Evolutionary conservation across 2,888 invertebrate species (phyloP), one percentile per base, ranked within the genome.

Genomic region (Sphaeridia pumilis): DNA sequence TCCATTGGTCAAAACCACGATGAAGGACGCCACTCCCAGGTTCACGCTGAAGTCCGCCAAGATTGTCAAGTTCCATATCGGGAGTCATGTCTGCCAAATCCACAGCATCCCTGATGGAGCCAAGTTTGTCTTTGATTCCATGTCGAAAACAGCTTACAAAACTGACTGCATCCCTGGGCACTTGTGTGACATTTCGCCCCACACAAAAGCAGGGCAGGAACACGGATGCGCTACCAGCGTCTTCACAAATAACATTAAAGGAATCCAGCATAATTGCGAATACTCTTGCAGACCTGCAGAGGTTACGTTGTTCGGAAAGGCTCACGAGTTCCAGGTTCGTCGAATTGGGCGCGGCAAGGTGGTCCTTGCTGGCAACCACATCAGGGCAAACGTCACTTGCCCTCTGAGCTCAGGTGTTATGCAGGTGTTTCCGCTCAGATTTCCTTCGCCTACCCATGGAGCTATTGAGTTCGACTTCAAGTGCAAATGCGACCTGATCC

Each of bases 171-270:
- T 54, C 21, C 46, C 60, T 3, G 54, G 55, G 27, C 52, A 59
- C 36, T 52, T 61, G 2, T 64, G 64, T 47, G 36, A 54, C 17
- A 47, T 59, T 21, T 54, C 58, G 1, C 51, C 46, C 10, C 42
- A 50, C 36, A 34, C 35, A 45, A n/a, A 43, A 12, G 46, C 34
- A 35, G n/a, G 27, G 5, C 28, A 46, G 12, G 7, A 20, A 43
- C 58, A 63, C 34, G 42, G 48, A 21, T 63, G 63, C 47, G 58
- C 49, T 10, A 55, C 60, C 5, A 42, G 55, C 22, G 20, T 61
- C 1, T 28, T 60, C 2, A 25, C 55, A 1, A 10, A 49, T 24
- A 58, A 58, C 14, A 41, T 53, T 12, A 22, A 55, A 5, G 54
- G 42, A 1, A 53, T 61, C 1, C 21, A 52, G 25, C 38, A 35